Conservation (phyloP, 2,797 vertebrate genomes). For the Psittacula echo region DNA sequence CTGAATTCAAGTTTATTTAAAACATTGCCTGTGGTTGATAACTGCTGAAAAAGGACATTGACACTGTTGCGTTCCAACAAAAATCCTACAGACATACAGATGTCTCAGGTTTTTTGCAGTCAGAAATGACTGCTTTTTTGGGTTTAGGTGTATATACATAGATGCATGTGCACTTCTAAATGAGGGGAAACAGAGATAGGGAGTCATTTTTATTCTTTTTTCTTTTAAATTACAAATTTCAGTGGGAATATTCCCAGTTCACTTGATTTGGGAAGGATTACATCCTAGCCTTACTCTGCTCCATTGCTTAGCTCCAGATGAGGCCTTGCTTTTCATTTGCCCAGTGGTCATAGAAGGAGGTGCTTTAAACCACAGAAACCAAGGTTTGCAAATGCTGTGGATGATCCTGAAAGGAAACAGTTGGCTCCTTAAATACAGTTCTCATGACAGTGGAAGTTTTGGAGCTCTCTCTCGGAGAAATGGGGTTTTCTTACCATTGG, state of each 20-base stretch:
- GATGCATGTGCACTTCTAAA: background rate
- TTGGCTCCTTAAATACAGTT: background rate
- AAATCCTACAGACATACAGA: background rate
- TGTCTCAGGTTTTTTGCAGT: background rate
- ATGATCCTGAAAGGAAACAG: conserved; percentile 22
- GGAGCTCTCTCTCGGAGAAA: conserved; percentile 1
- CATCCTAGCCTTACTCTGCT: background rate
- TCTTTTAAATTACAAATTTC: background rate
- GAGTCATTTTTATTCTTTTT: background rate
- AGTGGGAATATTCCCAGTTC: background rate
- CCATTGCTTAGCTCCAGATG: background rate
- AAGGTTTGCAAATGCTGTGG: conserved; percentile 9
- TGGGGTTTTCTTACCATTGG: conserved; percentile 1
- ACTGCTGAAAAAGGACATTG: background rate
- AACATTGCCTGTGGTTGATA: background rate
- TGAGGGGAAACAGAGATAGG: background rate
- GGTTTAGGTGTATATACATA: background rate
- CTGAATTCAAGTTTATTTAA: background rate
- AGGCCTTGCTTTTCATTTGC: background rate
- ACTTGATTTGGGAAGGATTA: background rate
- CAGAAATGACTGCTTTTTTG: background rate
- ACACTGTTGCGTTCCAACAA: background rate
- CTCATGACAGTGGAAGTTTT: background rate
- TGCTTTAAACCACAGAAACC: background rate
- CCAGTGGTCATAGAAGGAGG: background rate